Percentiles rank a stretch among this genome's conserved stretches.
phyloP scores from a whole-genome alignment of 2,888 invertebrate species.

The Cheilosia soror region DNA sequence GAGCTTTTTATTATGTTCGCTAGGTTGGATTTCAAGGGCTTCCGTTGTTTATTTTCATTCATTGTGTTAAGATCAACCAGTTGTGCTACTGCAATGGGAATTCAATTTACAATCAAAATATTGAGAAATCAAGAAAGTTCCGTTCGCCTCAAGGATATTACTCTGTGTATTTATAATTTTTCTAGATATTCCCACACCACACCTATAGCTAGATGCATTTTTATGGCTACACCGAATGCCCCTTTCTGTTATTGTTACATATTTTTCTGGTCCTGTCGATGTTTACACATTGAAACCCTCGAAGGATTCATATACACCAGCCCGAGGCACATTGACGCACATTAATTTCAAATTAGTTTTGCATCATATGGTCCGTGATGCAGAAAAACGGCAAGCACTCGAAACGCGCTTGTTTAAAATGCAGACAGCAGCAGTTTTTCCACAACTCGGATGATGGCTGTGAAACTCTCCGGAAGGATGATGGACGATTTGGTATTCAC shows the following conservation, averaged over 20 bases:
- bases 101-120: slow-evolving; percentile 75
- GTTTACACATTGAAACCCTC: slow-evolving; percentile 37
- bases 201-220: slow-evolving; percentile 38
- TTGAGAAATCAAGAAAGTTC: slow-evolving; percentile 15
- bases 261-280: slow-evolving; percentile 19
- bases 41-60: slow-evolving; percentile 60
- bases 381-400: slow-evolving; percentile 82
- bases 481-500: slow-evolving; percentile 43
- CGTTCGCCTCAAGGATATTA: slow-evolving; percentile 47
- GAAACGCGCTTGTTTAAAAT: slow-evolving; percentile 50
- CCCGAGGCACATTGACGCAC: slow-evolving; percentile 78
- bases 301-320: slow-evolving; percentile 36
- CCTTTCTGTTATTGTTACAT: slow-evolving; percentile 20
- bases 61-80: slow-evolving; percentile 17
- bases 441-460: not conserved
- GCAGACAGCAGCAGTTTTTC: slow-evolving; percentile 57
- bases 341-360: slow-evolving; percentile 85
- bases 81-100: slow-evolving; percentile 32
- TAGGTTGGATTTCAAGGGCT: slow-evolving; percentile 61
- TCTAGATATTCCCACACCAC: not conserved
- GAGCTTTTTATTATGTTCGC: slow-evolving; percentile 60
- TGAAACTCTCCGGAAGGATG: slow-evolving; percentile 17
- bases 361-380: slow-evolving; percentile 84
- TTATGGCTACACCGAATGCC: slow-evolving; percentile 21
- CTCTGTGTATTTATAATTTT: slow-evolving; percentile 17